These are phyloP conservation scores for Drosophila vallismaia DNA, from an alignment of 2,888 invertebrate species.

Conservation along the genomic window DNA sequence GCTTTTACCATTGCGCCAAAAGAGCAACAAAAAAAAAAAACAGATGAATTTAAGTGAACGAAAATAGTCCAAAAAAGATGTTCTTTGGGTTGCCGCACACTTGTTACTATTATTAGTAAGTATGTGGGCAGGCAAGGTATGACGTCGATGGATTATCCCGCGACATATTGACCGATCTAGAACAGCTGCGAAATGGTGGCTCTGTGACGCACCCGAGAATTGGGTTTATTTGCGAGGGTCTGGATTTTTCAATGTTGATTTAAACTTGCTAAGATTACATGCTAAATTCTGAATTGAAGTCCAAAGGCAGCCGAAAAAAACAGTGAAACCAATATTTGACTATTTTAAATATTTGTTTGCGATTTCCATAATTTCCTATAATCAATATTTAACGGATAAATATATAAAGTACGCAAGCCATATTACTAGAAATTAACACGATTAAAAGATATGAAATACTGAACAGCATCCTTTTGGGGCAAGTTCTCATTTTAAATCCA, in stretches of 20 bases:
- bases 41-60: conserved; percentile 24
- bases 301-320: background rate
- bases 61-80: conserved; percentile 25
- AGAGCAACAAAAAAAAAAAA: conserved; percentile 16
- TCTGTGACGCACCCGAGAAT: conserved; percentile 55
- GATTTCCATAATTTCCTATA: background rate
- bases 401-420: background rate
- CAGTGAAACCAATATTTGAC: background rate
- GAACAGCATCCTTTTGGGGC: background rate
- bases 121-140: conserved; percentile 27
- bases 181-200: conserved; percentile 54
- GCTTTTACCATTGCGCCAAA: conserved; percentile 70
- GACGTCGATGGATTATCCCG: conserved; percentile 66
- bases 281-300: background rate
- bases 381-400: conserved; percentile 1
- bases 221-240: conserved; percentile 17
- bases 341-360: background rate
- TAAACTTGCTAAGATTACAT: background rate
- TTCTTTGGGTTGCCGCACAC: conserved; percentile 25
- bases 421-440: background rate
- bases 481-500: background rate
- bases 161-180: conserved; percentile 22
- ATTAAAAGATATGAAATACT: background rate
- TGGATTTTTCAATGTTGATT: background rate
- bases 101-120: conserved; percentile 31